Percentiles rank a stretch among this genome's conserved stretches.
phyloP scores from a whole-genome alignment of 2,797 vertebrate genomes.

The Parauchenoglanis punctatus region DNA sequence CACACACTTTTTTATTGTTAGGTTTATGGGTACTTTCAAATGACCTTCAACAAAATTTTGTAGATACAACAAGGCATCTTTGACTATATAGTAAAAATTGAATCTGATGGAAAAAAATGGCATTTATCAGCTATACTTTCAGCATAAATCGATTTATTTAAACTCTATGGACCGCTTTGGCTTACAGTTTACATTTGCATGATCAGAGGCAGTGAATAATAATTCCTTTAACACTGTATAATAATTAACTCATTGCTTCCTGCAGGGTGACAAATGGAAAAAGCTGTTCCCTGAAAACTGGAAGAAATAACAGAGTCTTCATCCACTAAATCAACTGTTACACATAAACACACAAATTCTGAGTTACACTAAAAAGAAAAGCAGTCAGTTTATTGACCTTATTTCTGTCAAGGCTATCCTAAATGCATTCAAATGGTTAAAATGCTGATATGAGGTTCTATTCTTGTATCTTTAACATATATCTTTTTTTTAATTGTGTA shows the following conservation, averaged over 20 bases:
- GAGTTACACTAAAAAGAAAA: conserved; percentile 31
- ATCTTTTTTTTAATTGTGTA: conserved; percentile 7
- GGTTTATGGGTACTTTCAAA: background rate
- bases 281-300: conserved; percentile 77
- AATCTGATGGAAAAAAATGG: background rate
- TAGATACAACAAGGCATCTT: background rate
- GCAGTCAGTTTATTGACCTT: conserved; percentile 17
- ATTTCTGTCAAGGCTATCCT: conserved; percentile 27
- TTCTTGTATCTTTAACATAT: conserved; percentile 16
- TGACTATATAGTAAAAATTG: background rate
- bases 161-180: background rate
- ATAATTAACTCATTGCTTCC: conserved; percentile 41
- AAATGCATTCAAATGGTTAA: conserved; percentile 15
- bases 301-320: conserved; percentile 69
- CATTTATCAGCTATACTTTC: background rate
- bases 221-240: background rate
- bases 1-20: background rate
- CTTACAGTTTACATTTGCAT: conserved; percentile 2
- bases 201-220: conserved; percentile 11
- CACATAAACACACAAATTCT: conserved; percentile 26
- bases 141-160: background rate
- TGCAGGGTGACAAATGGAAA: conserved; percentile 81
- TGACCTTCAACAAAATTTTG: conserved; percentile 5
- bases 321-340: conserved; percentile 29
- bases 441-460: background rate